phyloP scores from a whole-genome alignment of 2,888 invertebrate genomes.

The Argynnis bischoffii region DNA sequence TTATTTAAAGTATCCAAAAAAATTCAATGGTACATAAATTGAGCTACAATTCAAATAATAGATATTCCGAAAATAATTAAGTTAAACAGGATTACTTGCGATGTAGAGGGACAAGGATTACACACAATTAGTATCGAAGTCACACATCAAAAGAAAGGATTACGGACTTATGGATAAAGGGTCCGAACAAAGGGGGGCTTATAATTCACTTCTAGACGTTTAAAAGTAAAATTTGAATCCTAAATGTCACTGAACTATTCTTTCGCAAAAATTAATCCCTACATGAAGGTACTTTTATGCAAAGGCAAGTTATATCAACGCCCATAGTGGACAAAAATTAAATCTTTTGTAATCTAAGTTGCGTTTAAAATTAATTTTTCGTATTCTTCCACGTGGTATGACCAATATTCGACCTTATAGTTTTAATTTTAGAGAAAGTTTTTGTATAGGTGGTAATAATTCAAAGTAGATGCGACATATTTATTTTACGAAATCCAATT shows the following conservation, averaged over 20 bases:
- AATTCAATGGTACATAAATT: too few relatives aligned
- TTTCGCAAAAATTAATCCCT: slow-evolving; percentile 60
- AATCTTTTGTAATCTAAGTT: slow-evolving; percentile 73
- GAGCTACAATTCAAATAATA: too few relatives aligned
- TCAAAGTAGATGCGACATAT: slow-evolving; percentile 77
- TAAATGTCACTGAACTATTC: slow-evolving; percentile 63
- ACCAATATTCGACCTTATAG: slow-evolving; percentile 47
- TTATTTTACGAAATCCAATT: slow-evolving; percentile 83
- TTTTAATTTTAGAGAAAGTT: slow-evolving; percentile 41
- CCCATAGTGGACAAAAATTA: slow-evolving; percentile 66
- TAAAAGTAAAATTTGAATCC: slow-evolving; percentile 26
- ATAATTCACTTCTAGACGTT: slow-evolving; percentile 53
- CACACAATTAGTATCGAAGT: slow-evolving; percentile 22
- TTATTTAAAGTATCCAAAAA: too few relatives aligned
- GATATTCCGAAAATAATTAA: neutral
- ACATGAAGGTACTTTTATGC: slow-evolving; percentile 53
- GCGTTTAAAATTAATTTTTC: slow-evolving; percentile 76
- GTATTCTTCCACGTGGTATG: slow-evolving; percentile 38
- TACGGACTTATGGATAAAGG: slow-evolving; percentile 17
- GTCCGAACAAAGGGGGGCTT: slow-evolving; percentile 56
- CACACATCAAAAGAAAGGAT: slow-evolving; percentile 26
- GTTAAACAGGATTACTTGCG: neutral
- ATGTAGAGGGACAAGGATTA: slow-evolving; percentile 2
- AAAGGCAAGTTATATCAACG: slow-evolving; percentile 57
- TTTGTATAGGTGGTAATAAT: slow-evolving; percentile 49